Evolutionary conservation across 2,797 vertebrate species (phyloP).

Genomic region (Clamator glandarius): DNA sequence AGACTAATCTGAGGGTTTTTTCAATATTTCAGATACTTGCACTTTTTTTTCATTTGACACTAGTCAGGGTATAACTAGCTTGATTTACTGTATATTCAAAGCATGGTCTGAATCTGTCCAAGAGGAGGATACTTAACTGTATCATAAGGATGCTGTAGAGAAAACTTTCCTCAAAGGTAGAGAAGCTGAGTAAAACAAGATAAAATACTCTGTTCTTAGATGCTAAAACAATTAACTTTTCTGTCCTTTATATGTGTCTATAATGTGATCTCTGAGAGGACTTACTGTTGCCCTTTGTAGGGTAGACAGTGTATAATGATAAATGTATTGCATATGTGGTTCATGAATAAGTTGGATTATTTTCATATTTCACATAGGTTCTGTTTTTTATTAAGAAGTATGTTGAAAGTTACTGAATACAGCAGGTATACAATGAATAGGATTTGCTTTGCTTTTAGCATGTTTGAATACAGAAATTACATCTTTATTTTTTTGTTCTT

Average conservation of each 20-base stretch:
- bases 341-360: neutral
- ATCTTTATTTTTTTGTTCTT: neutral
- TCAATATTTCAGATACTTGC: neutral
- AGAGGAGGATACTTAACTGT: neutral
- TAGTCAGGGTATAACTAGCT: neutral
- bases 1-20: neutral
- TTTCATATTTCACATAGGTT: neutral
- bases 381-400: neutral
- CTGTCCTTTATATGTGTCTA: neutral
- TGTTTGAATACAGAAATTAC: neutral
- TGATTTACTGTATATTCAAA: neutral
- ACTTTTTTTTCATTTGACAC: neutral
- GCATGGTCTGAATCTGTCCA: neutral
- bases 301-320: too few species aligned
- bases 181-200: neutral
- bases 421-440: neutral
- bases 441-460: neutral
- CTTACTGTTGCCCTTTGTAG: neutral
- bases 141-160: neutral
- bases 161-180: neutral
- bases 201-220: neutral
- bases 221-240: neutral
- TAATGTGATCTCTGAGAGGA: neutral
- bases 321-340: neutral
- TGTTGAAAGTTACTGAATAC: neutral